Conservation (phyloP, 2,113 vertebrate genomes). For the Serinus canaria region DNA sequence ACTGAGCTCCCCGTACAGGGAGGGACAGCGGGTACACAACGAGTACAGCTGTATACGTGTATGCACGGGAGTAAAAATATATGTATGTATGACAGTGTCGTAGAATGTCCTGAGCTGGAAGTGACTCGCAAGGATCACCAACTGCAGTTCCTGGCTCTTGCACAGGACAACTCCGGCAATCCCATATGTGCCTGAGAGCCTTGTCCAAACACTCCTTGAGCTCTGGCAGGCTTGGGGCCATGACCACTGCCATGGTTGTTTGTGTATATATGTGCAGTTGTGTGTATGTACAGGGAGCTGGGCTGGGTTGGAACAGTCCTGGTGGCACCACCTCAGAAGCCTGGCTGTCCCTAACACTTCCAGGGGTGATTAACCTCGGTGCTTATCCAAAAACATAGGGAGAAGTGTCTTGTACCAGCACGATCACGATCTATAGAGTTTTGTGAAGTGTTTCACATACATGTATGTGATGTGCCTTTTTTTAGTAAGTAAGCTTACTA, state of each 20-base stretch:
- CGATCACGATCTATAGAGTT: rapidly evolving
- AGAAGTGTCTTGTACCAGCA: rapidly evolving
- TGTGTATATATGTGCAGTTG: background rate
- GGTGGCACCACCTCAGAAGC: background rate
- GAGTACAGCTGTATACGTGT: rapidly evolving
- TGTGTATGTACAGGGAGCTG: background rate
- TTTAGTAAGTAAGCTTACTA: background rate
- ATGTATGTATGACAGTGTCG: rapidly evolving
- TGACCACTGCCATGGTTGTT: background rate
- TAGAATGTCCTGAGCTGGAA: background rate
- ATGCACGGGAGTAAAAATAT: rapidly evolving
- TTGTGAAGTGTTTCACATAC: rapidly evolving
- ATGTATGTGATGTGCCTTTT: rapidly evolving
- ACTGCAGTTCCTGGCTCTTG: background rate
- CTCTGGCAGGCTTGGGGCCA: background rate
- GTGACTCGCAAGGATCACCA: background rate
- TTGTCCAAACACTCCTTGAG: background rate
- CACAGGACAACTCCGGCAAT: background rate
- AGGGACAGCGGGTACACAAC: background rate
- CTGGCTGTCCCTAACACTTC: rapidly evolving
- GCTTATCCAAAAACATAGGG: rapidly evolving
- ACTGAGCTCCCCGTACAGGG: rapidly evolving
- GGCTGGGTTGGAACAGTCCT: background rate
- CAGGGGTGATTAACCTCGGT: rapidly evolving
- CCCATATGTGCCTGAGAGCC: background rate